Percentiles rank a stretch among this genome's conserved stretches.
These are phyloP conservation scores for Polylopha cassiicola DNA, from an alignment of 2,888 invertebrate genomes.

Conservation along the genomic window DNA sequence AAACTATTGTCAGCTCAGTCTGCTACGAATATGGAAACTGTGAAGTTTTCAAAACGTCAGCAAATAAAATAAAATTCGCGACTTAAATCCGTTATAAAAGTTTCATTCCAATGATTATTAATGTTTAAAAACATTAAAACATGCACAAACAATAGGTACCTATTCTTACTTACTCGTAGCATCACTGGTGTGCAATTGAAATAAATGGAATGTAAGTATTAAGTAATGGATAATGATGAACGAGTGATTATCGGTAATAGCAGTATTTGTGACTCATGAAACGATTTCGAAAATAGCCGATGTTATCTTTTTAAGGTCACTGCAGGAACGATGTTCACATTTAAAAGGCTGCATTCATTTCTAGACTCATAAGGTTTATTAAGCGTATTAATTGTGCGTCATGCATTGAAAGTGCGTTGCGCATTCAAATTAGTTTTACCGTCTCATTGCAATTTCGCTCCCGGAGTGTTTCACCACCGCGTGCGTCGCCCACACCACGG, in stretches of 20 bases:
- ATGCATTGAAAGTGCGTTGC: conserved; percentile 28
- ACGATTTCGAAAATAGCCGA: conserved; percentile 12
- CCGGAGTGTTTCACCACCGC: conserved; percentile 48
- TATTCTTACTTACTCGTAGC: too few relatives aligned
- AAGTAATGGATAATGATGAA: conserved; percentile 8
- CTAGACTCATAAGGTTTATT: too few relatives aligned
- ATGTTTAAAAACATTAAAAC: too few relatives aligned
- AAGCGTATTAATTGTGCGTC: conserved; percentile 7
- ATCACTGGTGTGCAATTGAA: too few relatives aligned
- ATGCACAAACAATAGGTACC: too few relatives aligned
- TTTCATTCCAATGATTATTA: too few relatives aligned
- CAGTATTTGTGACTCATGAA: conserved; percentile 14
- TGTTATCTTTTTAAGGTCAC: conserved; percentile 14
- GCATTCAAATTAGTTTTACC: conserved; percentile 51
- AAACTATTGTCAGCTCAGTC: too few relatives aligned
- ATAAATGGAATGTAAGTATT: conserved; percentile 7
- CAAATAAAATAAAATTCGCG: too few relatives aligned
- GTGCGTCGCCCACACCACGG: conserved; percentile 52
- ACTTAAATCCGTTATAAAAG: too few relatives aligned
- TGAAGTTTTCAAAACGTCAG: too few relatives aligned
- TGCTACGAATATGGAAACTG: too few relatives aligned
- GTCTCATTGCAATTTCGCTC: conserved; percentile 49
- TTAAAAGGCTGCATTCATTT: not conserved
- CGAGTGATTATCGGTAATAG: conserved; percentile 18
- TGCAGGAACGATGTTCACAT: not conserved